Evolutionary conservation across 2,797 vertebrate species (phyloP).

Genomic region (Eutrigla gurnardus): DNA sequence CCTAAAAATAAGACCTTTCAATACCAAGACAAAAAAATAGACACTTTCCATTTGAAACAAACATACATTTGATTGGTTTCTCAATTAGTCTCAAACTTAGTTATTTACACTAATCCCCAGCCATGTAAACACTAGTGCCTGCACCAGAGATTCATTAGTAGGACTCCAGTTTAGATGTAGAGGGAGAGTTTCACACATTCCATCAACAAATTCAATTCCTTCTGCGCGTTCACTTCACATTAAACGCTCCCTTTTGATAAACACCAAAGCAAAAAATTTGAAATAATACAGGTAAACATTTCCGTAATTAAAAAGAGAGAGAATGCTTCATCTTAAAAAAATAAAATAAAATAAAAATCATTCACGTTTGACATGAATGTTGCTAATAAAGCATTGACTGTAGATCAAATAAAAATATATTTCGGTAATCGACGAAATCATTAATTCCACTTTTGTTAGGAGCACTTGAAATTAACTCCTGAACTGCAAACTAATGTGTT

Average conservation of each 20-base stretch:
- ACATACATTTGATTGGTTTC: conserved; percentile 10
- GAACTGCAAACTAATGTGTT: not conserved
- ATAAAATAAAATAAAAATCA: not conserved
- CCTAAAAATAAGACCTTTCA: conserved; percentile 49
- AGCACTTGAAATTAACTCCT: not conserved
- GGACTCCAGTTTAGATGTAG: conserved; percentile 28
- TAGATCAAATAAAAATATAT: not conserved
- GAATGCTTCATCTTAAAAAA: not conserved
- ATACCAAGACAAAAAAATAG: conserved; percentile 32
- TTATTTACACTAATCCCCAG: conserved; percentile 43
- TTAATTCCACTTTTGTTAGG: not conserved
- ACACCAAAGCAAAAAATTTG: conserved; percentile 18
- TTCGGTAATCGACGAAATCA: not conserved
- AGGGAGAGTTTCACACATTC: conserved; percentile 23
- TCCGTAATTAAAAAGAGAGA: conserved; percentile 4
- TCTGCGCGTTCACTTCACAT: conserved; percentile 9
- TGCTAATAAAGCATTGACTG: not conserved
- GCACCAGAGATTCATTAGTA: conserved; percentile 67
- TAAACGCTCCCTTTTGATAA: conserved; percentile 20
- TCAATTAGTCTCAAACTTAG: conserved; percentile 20
- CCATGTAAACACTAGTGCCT: conserved; percentile 68
- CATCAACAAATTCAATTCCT: conserved; percentile 18
- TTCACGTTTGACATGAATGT: not conserved
- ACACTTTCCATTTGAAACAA: conserved; percentile 19
- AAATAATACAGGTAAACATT: conserved; percentile 26